These are phyloP conservation scores for Ceuthmochares aereus DNA, from an alignment of 2,113 vertebrate species.

Conservation along the genomic window DNA sequence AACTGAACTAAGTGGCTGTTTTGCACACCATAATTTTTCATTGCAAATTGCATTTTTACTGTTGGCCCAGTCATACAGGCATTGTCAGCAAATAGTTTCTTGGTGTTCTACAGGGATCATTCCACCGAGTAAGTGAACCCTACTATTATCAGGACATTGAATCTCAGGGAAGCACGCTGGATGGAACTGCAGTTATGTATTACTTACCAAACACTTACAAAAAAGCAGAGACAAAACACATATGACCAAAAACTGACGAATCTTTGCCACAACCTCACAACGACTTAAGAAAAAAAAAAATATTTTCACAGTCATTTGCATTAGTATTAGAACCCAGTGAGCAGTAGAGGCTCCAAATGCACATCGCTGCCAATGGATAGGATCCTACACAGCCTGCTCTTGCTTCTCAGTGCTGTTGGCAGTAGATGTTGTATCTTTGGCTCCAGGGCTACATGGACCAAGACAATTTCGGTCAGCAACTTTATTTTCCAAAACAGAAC, in stretches of 20 bases:
- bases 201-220: background rate
- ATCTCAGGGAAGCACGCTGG: accelerated
- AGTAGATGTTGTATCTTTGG: background rate
- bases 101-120: background rate
- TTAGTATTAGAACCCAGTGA: background rate
- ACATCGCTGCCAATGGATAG: background rate
- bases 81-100: background rate
- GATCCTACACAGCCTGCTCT: background rate
- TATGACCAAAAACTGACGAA: background rate
- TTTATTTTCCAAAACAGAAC: background rate
- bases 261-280: background rate
- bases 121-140: background rate
- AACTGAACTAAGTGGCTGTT: background rate
- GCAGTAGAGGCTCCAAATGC: background rate
- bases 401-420: background rate
- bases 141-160: background rate
- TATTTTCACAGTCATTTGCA: accelerated
- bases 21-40: background rate
- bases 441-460: background rate
- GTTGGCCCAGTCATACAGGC: background rate
- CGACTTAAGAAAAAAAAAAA: too few relatives aligned
- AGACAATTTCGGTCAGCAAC: background rate
- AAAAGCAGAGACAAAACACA: background rate
- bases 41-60: background rate
- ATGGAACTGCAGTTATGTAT: background rate